These are phyloP conservation scores for Heliconius eleuchia DNA, from an alignment of 1,140 invertebrate genomes.

Conservation along the genomic window DNA sequence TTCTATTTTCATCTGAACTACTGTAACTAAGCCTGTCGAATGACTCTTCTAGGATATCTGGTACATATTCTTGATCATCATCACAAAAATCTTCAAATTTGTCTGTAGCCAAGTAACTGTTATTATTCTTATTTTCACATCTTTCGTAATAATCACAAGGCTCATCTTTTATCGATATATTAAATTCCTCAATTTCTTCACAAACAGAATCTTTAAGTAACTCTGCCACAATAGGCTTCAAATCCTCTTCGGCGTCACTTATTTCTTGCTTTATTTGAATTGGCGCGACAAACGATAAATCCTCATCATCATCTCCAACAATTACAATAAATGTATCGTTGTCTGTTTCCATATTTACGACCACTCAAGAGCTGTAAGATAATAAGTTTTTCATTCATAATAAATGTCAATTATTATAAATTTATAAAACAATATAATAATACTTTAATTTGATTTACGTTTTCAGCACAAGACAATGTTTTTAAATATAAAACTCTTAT, in stretches of 20 bases:
- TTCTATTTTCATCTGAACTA: slow-evolving; percentile 11
- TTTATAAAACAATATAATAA: background rate
- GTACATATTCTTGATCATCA: slow-evolving; percentile 41
- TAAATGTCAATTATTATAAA: background rate
- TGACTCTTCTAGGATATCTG: slow-evolving; percentile 9
- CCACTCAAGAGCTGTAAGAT: background rate
- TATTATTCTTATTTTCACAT: slow-evolving; percentile 23
- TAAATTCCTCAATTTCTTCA: background rate
- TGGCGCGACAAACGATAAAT: slow-evolving; percentile 22
- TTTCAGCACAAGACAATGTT: background rate
- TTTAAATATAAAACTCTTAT: background rate
- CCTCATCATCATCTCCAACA: slow-evolving; percentile 50
- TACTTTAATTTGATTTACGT: background rate
- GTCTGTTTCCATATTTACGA: slow-evolving; percentile 46
- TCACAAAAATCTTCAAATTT: slow-evolving; percentile 22
- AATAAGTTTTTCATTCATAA: background rate
- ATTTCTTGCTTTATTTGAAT: slow-evolving; percentile 48
- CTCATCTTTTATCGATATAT: slow-evolving; percentile 24
- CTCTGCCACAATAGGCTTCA: slow-evolving; percentile 34
- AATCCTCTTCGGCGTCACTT: slow-evolving; percentile 39
- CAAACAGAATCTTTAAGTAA: slow-evolving; percentile 17
- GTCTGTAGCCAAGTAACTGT: slow-evolving; percentile 26
- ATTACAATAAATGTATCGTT: slow-evolving; percentile 68
- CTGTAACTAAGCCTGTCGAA: slow-evolving; percentile 23
- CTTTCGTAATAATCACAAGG: background rate